Percentiles rank a stretch among this genome's conserved stretches.
Conservation (phyloP, 1,140 invertebrate genomes). For the Apis dorsata region DNA sequence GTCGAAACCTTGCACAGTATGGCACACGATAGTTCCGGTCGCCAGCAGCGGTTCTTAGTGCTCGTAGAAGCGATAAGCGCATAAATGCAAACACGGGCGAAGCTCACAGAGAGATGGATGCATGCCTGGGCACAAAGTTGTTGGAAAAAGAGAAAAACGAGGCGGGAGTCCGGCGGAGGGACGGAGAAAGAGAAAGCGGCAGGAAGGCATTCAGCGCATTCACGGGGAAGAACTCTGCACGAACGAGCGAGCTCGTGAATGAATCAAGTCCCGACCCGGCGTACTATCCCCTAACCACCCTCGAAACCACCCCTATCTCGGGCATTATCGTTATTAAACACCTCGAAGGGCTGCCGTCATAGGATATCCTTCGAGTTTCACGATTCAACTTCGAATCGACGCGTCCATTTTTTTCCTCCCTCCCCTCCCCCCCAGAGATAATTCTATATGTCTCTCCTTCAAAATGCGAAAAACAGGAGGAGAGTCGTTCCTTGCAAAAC, state of each 20-base stretch:
- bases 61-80: slow-evolving; percentile 44
- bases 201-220: slow-evolving; percentile 75
- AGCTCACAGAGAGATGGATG: slow-evolving; percentile 35
- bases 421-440: too few species aligned
- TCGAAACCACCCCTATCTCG: slow-evolving; percentile 70
- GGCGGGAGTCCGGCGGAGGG: not conserved
- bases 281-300: slow-evolving; percentile 51
- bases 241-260: slow-evolving; percentile 73
- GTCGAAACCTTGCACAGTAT: not conserved
- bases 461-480: too few species aligned
- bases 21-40: slow-evolving; percentile 34
- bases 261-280: slow-evolving; percentile 71
- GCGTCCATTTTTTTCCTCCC: not conserved
- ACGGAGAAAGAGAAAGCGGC: slow-evolving; percentile 34
- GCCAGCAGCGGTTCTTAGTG: slow-evolving; percentile 27
- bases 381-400: slow-evolving; percentile 14
- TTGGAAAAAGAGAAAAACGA: slow-evolving; percentile 45
- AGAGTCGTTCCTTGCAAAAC: too few species aligned
- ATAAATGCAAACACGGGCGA: slow-evolving; percentile 44
- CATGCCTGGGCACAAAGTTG: slow-evolving; percentile 44
- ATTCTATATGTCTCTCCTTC: not conserved
- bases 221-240: slow-evolving; percentile 72
- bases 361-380: slow-evolving; percentile 38
- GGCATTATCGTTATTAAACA: slow-evolving; percentile 80
- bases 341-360: slow-evolving; percentile 60